Evolutionary conservation across 1,140 invertebrate genomes (phyloP), one percentile per base, ranked within the genome.

Genomic region (Myzus persicae): DNA sequence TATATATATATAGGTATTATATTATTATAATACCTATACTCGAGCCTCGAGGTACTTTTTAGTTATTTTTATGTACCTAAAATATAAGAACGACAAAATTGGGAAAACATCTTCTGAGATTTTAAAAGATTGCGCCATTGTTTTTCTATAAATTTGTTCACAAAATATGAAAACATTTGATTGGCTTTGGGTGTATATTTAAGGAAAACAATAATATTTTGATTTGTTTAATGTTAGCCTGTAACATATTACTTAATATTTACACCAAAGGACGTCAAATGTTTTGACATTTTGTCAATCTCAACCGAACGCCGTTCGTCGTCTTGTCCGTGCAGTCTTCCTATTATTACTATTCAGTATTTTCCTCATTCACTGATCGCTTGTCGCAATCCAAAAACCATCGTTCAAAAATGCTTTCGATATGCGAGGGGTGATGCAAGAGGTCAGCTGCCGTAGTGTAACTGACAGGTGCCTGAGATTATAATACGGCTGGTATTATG

Each of bases 381-480:
- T 76, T 76, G 31, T 76, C 14, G 4, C 5, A n/a, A n/a, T 76
- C 14, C 59, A 76, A 76, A 76, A n/a, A 76, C n/a, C 31, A 76
- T n/a, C 31, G 38, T 85, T 44, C 31, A 44, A 85, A 46, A 51
- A 22, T 76, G 31, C 31, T 11, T 85, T n/a, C 11, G 84, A 14
- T 26, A 1, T 1, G 14, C 14, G 14, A 14, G 59, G 59, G 59
- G n/a, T 76, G 59, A n/a, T 18, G 59, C 31, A 18, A 76, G n/a
- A n/a, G 59, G 7, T 31, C 31, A 26, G 3, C 26, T 14, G 40
- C 84, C 26, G 42, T 31, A 44, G 36, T 24, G 24, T 22, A 54
- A 89, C 51, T 89, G 88, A 89, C 88, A 54, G 88, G 24, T 51
- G 11, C 48, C 46, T 26, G 46, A 51, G 46, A 89, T 89, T 48